A percentile compares a stretch with the other conserved stretches of the same genome.
These are phyloP conservation scores for Xestia xanthographa DNA, from an alignment of 2,888 invertebrate species.

Conservation along the genomic window DNA sequence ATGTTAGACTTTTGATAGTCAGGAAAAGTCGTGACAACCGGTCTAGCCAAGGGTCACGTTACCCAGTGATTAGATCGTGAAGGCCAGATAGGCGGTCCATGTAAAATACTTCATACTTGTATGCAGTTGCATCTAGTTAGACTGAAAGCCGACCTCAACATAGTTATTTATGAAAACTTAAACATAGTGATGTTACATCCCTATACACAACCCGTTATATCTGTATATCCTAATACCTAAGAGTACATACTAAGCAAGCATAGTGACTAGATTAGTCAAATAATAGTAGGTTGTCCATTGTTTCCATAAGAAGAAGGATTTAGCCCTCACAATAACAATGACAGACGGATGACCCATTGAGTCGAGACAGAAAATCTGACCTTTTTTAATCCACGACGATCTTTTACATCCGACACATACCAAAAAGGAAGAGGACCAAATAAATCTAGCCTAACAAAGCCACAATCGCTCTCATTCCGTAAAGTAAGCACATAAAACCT, in stretches of 20 bases:
- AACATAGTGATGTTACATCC: not conserved
- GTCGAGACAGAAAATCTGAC: not conserved
- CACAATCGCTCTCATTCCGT: conserved; percentile 22
- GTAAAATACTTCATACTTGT: too few species aligned
- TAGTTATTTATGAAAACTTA: not conserved
- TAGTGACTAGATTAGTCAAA: not conserved
- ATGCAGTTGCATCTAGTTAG: not conserved
- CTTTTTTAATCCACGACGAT: conserved; percentile 3
- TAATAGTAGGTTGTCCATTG: not conserved
- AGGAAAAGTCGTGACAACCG: not conserved
- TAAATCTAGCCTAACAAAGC: conserved; percentile 54
- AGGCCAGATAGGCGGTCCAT: not conserved
- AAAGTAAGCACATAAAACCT: conserved; percentile 43
- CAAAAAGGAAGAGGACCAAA: conserved; percentile 39
- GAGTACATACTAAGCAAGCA: not conserved
- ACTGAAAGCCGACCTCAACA: not conserved
- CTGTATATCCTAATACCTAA: not conserved
- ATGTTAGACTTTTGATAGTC: not conserved
- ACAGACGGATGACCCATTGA: not conserved
- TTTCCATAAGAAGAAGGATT: not conserved
- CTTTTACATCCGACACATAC: not conserved
- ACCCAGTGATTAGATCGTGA: not conserved
- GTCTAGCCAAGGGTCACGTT: not conserved
- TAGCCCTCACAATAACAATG: not conserved
- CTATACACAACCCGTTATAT: not conserved